Base-by-base conservation (phyloP, 1,140 invertebrate genomes). In the Drosophila takahashii region DNA sequence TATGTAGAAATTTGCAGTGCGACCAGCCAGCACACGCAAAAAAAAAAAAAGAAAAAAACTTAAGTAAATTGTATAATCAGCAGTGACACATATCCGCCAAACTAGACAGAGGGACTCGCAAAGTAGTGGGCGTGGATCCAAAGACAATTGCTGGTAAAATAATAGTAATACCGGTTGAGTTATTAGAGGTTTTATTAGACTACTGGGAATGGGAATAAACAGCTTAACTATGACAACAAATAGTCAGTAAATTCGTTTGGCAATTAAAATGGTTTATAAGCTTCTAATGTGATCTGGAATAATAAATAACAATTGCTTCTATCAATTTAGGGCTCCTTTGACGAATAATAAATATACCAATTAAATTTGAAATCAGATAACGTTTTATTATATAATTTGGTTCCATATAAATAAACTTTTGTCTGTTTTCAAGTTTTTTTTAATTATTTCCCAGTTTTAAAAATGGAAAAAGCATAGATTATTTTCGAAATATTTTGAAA, bases 1-100 rank as follows among this genome's bases (percentile, higher is more conserved):
- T 74, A 69, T 74, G 71, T 69, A 60, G 64, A 74, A 74, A 74
- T 56, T 67, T 42, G 50, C 51, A 56, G 32, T 36, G 44, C 57
- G 32, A 29, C 27, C 36, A 61, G 42, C 58, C 22, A 32, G 34
- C 22, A 13, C 47, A 36, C 53, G 39, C 45, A 36, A 18, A 50
- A 22, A 50, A 60, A 51, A 51, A 51, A 8, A 22, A 22, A 8
- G 3, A 22, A 39, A 41, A 15, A 2, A n/a, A n/a, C 53, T 47
- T 59, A 58, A 73, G 65, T 70, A 62, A 58, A 70, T 75, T 75
- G 58, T 70, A 75, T 70, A 75, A 75, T 75, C 65, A 62, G 58
- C 66, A 75, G 65, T 75, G 72, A 75, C 72, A 75, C 72, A 75
- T 75, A 61, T 75, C 65, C 72, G 72, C 47, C 34, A 52, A 52